Evolutionary conservation across 2,113 vertebrate species (phyloP).

Genomic region (Tragulus kanchil): DNA sequence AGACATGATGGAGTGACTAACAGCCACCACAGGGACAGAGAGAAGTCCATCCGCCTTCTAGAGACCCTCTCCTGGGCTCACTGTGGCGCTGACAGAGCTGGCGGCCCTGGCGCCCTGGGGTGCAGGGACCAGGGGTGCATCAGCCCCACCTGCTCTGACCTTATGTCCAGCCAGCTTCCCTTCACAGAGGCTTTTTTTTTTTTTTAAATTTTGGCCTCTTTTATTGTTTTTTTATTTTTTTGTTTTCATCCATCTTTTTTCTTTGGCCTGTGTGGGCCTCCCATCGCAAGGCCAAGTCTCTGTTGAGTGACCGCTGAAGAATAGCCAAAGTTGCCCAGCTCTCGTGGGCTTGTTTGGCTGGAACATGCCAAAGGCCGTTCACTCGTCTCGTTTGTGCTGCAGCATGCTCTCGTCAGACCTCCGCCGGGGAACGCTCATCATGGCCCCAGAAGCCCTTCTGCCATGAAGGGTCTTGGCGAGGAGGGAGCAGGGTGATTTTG

Average conservation of each 20-base stretch:
- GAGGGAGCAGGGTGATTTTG: neutral
- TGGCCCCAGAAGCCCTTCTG: neutral
- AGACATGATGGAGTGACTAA: neutral
- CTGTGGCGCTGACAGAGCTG: rapidly evolving
- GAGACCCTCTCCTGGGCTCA: neutral
- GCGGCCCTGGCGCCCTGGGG: neutral
- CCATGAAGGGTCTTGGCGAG: neutral
- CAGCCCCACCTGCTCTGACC: neutral
- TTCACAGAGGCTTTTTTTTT: neutral
- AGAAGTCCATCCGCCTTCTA: neutral
- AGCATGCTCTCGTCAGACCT: neutral
- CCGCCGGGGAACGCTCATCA: neutral
- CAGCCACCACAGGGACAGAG: neutral
- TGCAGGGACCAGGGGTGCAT: neutral
- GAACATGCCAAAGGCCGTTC: neutral
- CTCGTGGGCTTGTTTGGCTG: neutral
- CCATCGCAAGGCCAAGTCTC: neutral
- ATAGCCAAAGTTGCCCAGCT: neutral
- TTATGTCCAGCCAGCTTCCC: neutral
- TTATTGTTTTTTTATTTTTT: too few relatives aligned
- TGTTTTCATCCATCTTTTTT: too few relatives aligned
- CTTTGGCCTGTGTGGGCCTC: too few relatives aligned
- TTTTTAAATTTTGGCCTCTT: too few relatives aligned
- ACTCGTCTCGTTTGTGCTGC: neutral
- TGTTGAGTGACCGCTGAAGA: neutral